A percentile compares a stretch with the other conserved stretches of the same genome.
Conservation (phyloP, 2,888 invertebrate genomes). For the Strigamia transsilvanica region DNA sequence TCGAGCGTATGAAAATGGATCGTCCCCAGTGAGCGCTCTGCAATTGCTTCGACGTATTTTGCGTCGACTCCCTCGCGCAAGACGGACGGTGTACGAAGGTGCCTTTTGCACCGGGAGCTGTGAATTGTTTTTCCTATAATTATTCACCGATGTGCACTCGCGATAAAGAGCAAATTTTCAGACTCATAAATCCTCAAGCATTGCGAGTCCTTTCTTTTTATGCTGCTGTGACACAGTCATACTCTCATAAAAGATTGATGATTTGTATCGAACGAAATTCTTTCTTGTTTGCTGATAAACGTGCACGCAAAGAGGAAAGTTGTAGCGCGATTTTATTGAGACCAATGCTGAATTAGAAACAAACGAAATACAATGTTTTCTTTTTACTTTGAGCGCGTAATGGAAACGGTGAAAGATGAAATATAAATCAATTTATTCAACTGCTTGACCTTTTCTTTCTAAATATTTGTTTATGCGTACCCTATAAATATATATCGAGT, state of each 20-base stretch:
- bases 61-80: constrained; percentile 28
- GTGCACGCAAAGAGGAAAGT: constrained; percentile 33
- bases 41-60: constrained; percentile 42
- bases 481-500: neutral
- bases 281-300: constrained; percentile 44
- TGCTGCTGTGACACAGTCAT: constrained; percentile 5
- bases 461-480: neutral
- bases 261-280: constrained; percentile 33
- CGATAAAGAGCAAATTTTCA: constrained; percentile 49
- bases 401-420: neutral
- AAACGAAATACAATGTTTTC: no score
- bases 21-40: constrained; percentile 35
- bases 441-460: neutral
- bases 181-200: constrained; percentile 41
- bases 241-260: constrained; percentile 44
- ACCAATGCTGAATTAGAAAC: no score
- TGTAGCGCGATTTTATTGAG: neutral
- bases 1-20: constrained; percentile 46
- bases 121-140: constrained; percentile 49
- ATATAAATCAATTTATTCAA: constrained; percentile 13
- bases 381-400: no score
- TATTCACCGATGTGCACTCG: constrained; percentile 49
- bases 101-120: constrained; percentile 49
- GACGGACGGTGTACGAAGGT: constrained; percentile 43
- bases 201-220: constrained; percentile 36